These are phyloP conservation scores for Drosophila quadrilineata DNA, from an alignment of 1,140 invertebrate genomes.

Conservation along the genomic window DNA sequence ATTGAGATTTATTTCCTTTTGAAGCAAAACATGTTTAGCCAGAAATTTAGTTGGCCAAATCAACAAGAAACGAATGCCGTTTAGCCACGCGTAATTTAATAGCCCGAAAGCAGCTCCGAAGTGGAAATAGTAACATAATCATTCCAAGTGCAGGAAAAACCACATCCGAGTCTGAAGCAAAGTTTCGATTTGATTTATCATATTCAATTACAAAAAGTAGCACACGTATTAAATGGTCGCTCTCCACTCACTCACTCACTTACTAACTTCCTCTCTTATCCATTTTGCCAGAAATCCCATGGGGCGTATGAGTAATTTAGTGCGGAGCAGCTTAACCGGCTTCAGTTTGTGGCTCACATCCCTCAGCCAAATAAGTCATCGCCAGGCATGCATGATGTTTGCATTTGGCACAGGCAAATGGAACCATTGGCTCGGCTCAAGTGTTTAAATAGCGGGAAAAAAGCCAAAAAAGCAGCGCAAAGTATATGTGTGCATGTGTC, in stretches of 20 bases:
- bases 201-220: constrained; percentile 78
- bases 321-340: constrained; percentile 17
- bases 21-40: constrained; percentile 50
- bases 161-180: constrained; percentile 51
- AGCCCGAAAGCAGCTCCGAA: not conserved
- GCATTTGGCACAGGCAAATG: constrained; percentile 33
- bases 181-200: constrained; percentile 74
- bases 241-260: not conserved
- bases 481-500: constrained; percentile 16
- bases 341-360: not conserved
- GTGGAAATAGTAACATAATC: not conserved
- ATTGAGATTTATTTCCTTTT: constrained; percentile 78
- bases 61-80: constrained; percentile 43
- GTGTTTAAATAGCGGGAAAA: constrained; percentile 20
- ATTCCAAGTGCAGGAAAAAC: constrained; percentile 7
- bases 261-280: not conserved
- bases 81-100: constrained; percentile 23
- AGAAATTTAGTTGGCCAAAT: constrained; percentile 53
- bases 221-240: constrained; percentile 71
- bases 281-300: no score
- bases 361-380: no score
- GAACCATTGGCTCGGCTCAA: constrained; percentile 25
- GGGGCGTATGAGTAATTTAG: constrained; percentile 69
- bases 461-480: not conserved
- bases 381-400: constrained; percentile 47